Percentiles rank a stretch among this genome's conserved stretches.
These are phyloP conservation scores for Drosophila teissieri DNA, from an alignment of 1,140 invertebrate species.

Conservation along the genomic window DNA sequence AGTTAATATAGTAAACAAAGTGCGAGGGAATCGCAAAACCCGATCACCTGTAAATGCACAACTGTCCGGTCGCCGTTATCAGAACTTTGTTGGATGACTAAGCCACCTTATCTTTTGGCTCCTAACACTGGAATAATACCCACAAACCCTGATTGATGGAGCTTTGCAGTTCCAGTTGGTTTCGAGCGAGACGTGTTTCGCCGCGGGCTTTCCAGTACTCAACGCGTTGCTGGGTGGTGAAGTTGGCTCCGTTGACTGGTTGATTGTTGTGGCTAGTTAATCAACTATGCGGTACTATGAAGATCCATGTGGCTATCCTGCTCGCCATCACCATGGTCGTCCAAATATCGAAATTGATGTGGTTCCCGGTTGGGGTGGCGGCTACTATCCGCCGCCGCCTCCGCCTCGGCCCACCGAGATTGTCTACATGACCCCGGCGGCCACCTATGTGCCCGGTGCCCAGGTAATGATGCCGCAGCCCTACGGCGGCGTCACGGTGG, in stretches of 20 bases:
- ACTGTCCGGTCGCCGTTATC: conserved; percentile 28
- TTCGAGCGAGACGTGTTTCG: conserved; percentile 1
- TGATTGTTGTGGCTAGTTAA: conserved; percentile 5
- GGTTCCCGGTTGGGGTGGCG: conserved; percentile 70
- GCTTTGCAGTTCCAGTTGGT: conserved; percentile 27
- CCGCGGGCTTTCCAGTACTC: conserved; percentile 38
- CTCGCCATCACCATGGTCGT: conserved; percentile 76
- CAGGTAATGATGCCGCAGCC: conserved; percentile 57
- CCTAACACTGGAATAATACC: conserved; percentile 38
- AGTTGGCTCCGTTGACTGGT: conserved; percentile 15
- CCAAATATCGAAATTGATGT: conserved; percentile 83
- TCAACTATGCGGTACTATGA: conserved; percentile 74
- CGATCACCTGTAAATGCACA: conserved; percentile 37
- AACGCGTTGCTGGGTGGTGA: conserved; percentile 39
- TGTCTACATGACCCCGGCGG: conserved; percentile 60
- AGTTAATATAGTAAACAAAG: conserved; percentile 37
- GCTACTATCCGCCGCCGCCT: conserved; percentile 67
- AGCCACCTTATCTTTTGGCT: conserved; percentile 9
- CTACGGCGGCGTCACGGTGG: conserved; percentile 55
- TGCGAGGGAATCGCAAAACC: not conserved
- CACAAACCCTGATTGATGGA: conserved; percentile 44
- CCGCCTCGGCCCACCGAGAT: conserved; percentile 64
- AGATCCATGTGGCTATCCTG: conserved; percentile 68
- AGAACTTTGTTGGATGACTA: conserved; percentile 18
- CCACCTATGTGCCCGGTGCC: conserved; percentile 45